A percentile compares a stretch with the other conserved stretches of the same genome.
phyloP scores from a whole-genome alignment of 92 coral and sea anemone species.

The Actinernus sp. region DNA sequence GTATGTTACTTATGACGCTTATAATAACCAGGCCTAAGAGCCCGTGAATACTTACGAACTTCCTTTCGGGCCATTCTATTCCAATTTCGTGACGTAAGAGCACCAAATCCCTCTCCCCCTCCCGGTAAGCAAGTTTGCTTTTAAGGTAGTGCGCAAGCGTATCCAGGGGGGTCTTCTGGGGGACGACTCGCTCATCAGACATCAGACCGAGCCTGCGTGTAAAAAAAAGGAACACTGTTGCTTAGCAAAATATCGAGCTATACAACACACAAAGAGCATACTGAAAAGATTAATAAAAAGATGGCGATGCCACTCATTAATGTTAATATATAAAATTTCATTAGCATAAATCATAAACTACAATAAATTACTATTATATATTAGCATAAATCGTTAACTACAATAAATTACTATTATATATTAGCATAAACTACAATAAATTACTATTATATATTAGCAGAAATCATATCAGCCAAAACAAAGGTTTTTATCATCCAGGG shows the following conservation, averaged over 20 bases:
- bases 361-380: too few relatives aligned
- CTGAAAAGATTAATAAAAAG: neutral
- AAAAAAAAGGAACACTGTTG: neutral
- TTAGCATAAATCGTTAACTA: too few relatives aligned
- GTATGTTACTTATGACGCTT: too few relatives aligned
- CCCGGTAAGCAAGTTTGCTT: constrained; percentile 75
- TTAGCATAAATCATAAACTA: too few relatives aligned
- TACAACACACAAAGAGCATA: neutral
- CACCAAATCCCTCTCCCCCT: constrained; percentile 90
- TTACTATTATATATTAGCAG: too few relatives aligned
- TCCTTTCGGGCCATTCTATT: constrained; percentile 84
- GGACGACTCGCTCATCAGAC: constrained; percentile 87
- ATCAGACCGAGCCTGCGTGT: constrained; percentile 79
- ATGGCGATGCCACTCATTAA: neutral
- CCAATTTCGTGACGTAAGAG: constrained; percentile 87
- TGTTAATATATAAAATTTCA: too few relatives aligned
- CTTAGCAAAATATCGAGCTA: neutral
- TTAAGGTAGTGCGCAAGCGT: constrained; percentile 75
- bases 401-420: too few relatives aligned
- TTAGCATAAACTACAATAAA: too few relatives aligned
- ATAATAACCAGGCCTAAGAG: too few relatives aligned
- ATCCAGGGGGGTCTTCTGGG: constrained; percentile 79
- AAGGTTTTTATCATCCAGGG: too few relatives aligned
- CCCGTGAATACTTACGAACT: constrained; percentile 70
- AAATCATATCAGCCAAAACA: too few relatives aligned